Base-by-base conservation (phyloP, 1,140 invertebrate species). In the Archivesica marissinica region DNA sequence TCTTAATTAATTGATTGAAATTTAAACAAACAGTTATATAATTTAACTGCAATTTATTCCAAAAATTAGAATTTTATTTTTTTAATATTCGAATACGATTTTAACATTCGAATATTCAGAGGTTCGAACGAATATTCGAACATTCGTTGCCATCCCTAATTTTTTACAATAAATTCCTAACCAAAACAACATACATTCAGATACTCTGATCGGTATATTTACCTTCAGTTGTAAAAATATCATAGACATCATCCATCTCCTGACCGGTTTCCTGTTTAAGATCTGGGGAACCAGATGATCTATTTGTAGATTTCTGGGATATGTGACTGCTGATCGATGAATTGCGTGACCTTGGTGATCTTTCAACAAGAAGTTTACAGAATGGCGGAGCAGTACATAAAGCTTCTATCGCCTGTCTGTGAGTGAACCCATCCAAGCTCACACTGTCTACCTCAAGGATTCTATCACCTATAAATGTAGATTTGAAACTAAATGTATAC, bases 371-470 rank as follows among this genome's bases (percentile, higher is more conserved):
- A 25, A 85, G 74, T 33, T 76, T 75, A 68, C 72, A 85, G 35
- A 85, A 68, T 54, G 82, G 82, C 70, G 82, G 82, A 66, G 82
- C 82, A 68, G 77, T 44, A 52, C 50, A 68, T 1, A 85, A 50
- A 11, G 64, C 28, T 61, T 85, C 52, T 9, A 85, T 74, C 39
- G 82, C 82, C 30, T 85, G 47, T 44, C 64, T 85, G 44, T 85
- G 82, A 9, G 82, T 85, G 30, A 50, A 66, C 1, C 82, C 82
- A 35, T 33, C 30, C 74, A 85, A 23, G 25, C 25, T 44, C 52
- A 78, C 30, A 41, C 28, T 44, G 33, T 85, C 75, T 28, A 85
- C 82, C 28, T 75, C 56, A 50, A 85, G 74, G 25, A 85, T 85
- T 11, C 82, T 38, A 33, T 85, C 82, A 50, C 82, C 82, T 85